Evolutionary conservation across 2,888 invertebrate species (phyloP).

Genomic region (Malacosoma neustria): DNA sequence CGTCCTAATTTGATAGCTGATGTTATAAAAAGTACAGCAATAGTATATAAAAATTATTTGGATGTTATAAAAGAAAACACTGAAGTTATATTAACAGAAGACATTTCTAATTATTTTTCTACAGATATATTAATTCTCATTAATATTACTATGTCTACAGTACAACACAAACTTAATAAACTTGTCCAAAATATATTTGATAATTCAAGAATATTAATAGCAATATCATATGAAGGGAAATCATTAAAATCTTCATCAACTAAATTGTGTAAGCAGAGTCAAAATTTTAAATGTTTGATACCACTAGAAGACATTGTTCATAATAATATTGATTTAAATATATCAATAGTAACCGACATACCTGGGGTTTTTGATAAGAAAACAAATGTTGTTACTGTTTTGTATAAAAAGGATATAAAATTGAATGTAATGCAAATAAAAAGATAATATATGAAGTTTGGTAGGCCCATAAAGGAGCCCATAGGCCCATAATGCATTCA

Average conservation of each 20-base stretch:
- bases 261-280: constrained; percentile 30
- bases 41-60: constrained; percentile 40
- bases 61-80: constrained; percentile 30
- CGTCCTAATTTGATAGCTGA: constrained; percentile 44
- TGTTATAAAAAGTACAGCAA: constrained; percentile 26
- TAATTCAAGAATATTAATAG: constrained; percentile 38
- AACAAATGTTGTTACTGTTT: constrained; percentile 34
- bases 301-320: constrained; percentile 24
- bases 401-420: constrained; percentile 31
- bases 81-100: constrained; percentile 33
- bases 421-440: too few species aligned
- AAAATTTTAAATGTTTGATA: constrained; percentile 31
- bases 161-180: constrained; percentile 28
- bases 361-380: constrained; percentile 38
- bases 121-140: constrained; percentile 31
- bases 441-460: too few species aligned
- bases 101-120: constrained; percentile 35
- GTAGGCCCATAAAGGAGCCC: too few species aligned
- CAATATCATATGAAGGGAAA: constrained; percentile 25
- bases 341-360: constrained; percentile 39
- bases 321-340: constrained; percentile 26
- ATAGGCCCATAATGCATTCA: too few species aligned
- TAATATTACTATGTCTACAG: constrained; percentile 23
- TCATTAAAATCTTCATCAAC: constrained; percentile 37
- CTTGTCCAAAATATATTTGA: constrained; percentile 29